Conservation (phyloP, 64 coral and sea anemone species). For the Stichodactyla helianthus region DNA sequence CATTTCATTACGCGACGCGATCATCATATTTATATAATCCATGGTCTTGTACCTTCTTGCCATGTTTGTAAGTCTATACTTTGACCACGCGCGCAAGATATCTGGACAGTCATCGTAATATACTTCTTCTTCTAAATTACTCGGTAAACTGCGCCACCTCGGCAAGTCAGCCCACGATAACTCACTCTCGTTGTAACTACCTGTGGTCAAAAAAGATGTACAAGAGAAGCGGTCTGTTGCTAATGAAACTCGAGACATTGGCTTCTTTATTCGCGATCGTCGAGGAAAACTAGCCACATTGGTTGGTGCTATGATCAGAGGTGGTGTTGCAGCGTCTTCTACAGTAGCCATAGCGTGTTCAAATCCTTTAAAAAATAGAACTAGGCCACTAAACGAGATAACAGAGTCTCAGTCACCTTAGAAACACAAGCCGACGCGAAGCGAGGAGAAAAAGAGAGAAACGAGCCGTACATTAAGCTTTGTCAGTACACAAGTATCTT, state of each 20-base stretch:
- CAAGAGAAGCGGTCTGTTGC: conserved; percentile 84
- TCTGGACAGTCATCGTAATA: conserved; percentile 90
- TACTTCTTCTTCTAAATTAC: conserved; percentile 84
- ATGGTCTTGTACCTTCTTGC: conserved; percentile 85
- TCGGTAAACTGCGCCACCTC: conserved; percentile 80
- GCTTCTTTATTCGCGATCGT: conserved; percentile 64
- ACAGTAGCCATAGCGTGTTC: background rate
- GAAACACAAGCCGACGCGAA: background rate
- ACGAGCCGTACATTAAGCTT: background rate
- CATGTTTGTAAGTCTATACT: conserved; percentile 89
- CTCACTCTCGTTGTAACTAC: conserved; percentile 27
- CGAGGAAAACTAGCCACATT: conserved; percentile 43
- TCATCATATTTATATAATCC: conserved; percentile 95
- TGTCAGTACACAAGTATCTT: background rate
- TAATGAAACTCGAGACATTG: conserved; percentile 63
- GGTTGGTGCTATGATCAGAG: conserved; percentile 76
- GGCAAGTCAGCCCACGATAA: conserved; percentile 46
- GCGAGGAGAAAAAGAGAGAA: background rate
- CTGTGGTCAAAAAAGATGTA: conserved; percentile 78
- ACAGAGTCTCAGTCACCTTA: background rate
- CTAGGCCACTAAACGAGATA: background rate
- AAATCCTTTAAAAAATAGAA: background rate
- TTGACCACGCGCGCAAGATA: conserved; percentile 85
- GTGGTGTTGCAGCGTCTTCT: conserved; percentile 20
- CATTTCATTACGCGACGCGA: conserved; percentile 50